phyloP scores from a whole-genome alignment of 1,140 invertebrate genomes.

The Dreissena polymorpha region DNA sequence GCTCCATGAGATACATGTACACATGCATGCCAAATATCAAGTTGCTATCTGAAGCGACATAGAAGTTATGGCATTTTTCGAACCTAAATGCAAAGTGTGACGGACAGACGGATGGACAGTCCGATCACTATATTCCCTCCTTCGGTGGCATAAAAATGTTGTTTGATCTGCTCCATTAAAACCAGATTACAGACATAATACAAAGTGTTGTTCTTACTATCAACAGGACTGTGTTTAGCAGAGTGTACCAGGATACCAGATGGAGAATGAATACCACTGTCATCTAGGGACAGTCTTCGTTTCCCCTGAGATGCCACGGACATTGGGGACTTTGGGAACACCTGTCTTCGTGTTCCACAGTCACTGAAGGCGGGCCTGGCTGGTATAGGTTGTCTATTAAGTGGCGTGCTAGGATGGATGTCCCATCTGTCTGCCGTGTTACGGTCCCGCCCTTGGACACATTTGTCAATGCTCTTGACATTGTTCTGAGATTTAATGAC shows the following conservation, averaged over 20 bases:
- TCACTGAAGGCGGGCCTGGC: slow-evolving; percentile 50
- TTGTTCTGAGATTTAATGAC: slow-evolving; percentile 50
- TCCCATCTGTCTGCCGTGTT: slow-evolving; percentile 41
- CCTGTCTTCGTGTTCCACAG: slow-evolving; percentile 38
- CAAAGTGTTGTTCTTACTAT: slow-evolving; percentile 17
- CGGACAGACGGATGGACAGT: too few relatives aligned
- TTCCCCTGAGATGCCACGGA: slow-evolving; percentile 9
- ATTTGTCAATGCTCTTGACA: slow-evolving; percentile 22
- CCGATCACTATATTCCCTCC: too few relatives aligned
- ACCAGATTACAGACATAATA: too few relatives aligned
- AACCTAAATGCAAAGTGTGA: too few relatives aligned
- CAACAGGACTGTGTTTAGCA: slow-evolving; percentile 29
- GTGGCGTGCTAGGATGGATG: slow-evolving; percentile 16
- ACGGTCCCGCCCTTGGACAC: not conserved
- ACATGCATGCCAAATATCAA: too few relatives aligned
- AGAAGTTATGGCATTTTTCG: too few relatives aligned
- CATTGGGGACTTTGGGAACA: not conserved
- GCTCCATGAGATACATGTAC: too few relatives aligned
- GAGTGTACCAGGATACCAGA: not conserved
- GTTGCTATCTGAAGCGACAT: too few relatives aligned
- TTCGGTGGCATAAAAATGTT: too few relatives aligned
- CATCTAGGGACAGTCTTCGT: slow-evolving; percentile 30
- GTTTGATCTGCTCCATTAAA: too few relatives aligned
- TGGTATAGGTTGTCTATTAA: slow-evolving; percentile 6
- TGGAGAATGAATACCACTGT: slow-evolving; percentile 48